Conservation (phyloP, 1,140 invertebrate species). For the Pissodes strobi region DNA sequence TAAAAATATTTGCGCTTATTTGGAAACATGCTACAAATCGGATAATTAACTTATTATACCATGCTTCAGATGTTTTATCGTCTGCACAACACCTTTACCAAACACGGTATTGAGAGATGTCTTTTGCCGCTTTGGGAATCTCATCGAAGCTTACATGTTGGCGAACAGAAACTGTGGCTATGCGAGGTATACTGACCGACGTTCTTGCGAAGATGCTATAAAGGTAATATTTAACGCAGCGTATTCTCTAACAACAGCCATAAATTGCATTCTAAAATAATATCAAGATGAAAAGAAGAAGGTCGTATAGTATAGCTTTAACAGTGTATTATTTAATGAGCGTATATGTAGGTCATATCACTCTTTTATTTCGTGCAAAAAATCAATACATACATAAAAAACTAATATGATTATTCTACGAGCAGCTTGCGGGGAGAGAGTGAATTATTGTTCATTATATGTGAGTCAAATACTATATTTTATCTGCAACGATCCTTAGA, state of each 20-base stretch:
- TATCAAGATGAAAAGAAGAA: background rate
- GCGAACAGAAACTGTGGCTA: constrained; percentile 90
- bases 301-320: background rate
- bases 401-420: too few species aligned
- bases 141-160: constrained; percentile 89
- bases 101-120: constrained; percentile 82
- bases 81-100: constrained; percentile 82
- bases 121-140: constrained; percentile 90
- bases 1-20: background rate
- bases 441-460: too few species aligned
- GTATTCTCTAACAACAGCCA: background rate
- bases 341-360: too few species aligned
- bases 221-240: constrained; percentile 59
- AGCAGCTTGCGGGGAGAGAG: too few species aligned
- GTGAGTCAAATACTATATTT: too few species aligned
- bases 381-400: too few species aligned
- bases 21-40: too few species aligned
- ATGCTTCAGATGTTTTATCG: constrained; percentile 71
- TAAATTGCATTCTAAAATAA: background rate
- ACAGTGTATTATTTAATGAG: too few species aligned
- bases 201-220: constrained; percentile 80
- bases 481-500: too few species aligned
- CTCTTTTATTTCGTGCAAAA: too few species aligned
- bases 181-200: constrained; percentile 81
- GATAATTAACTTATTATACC: too few species aligned